These are phyloP conservation scores for Drosophila tropicalis DNA, from an alignment of 1,140 invertebrate genomes.

Conservation along the genomic window DNA sequence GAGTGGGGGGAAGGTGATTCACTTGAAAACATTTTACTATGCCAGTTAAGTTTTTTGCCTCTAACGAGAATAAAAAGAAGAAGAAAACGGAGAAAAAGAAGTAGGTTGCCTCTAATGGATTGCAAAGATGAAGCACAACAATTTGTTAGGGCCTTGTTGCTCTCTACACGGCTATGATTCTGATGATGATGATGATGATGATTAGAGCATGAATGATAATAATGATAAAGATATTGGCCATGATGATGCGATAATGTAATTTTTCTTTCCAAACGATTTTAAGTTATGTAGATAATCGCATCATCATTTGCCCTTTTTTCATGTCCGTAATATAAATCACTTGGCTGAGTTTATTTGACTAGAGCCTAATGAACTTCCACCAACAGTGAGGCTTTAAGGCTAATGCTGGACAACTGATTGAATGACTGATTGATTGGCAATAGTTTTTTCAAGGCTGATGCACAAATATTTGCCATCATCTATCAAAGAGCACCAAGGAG, in stretches of 20 bases:
- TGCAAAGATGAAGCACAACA: constrained; percentile 54
- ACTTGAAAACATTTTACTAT: constrained; percentile 1
- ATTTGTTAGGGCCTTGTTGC: constrained; percentile 35
- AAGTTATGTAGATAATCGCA: constrained; percentile 26
- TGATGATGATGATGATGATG: constrained; percentile 8
- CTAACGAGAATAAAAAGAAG: neutral
- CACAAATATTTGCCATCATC: constrained; percentile 58
- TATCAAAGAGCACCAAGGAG: constrained; percentile 45
- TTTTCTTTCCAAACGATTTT: constrained; percentile 40
- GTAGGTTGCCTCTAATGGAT: constrained; percentile 51
- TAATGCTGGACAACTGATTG: constrained; percentile 41
- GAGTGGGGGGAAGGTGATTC: neutral
- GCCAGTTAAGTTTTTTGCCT: neutral
- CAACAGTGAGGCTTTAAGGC: constrained; percentile 7
- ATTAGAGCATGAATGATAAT: constrained; percentile 10
- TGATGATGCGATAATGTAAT: constrained; percentile 56
- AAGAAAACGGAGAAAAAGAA: neutral
- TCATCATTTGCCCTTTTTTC: constrained; percentile 30
- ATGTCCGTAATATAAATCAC: constrained; percentile 44
- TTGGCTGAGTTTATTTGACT: constrained; percentile 55
- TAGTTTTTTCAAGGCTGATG: constrained; percentile 15
- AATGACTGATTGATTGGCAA: constrained; percentile 57
- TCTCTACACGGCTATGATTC: neutral
- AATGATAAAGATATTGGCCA: constrained; percentile 28
- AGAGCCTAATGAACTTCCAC: constrained; percentile 45